Conservation (phyloP, 1,140 invertebrate species). For the Nomia melanderi region DNA sequence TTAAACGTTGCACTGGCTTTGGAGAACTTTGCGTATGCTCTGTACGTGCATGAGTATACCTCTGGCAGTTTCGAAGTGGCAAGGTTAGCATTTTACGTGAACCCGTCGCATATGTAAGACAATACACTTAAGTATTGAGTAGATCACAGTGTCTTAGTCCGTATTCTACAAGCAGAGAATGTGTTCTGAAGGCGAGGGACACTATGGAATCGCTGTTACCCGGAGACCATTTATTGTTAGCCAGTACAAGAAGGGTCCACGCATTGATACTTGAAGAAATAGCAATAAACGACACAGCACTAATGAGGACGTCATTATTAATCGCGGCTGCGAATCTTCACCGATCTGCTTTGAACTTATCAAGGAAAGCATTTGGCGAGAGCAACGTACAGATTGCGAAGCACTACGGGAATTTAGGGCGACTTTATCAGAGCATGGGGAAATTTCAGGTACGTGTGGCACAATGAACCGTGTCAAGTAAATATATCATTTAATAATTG, state of each 20-base stretch:
- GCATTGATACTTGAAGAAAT: constrained; percentile 96
- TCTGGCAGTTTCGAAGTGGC: constrained; percentile 91
- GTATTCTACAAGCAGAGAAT: constrained; percentile 81
- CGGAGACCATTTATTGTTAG: constrained; percentile 90
- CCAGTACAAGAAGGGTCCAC: constrained; percentile 94
- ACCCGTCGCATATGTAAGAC: too few relatives aligned
- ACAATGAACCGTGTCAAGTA: not conserved
- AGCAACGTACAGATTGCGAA: constrained; percentile 96
- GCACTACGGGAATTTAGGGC: constrained; percentile 95
- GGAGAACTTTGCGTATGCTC: constrained; percentile 95
- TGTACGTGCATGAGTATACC: constrained; percentile 95
- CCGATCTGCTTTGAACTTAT: constrained; percentile 88
- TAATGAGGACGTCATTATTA: constrained; percentile 81
- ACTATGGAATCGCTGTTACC: constrained; percentile 91
- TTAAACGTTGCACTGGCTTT: constrained; percentile 92
- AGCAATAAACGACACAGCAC: constrained; percentile 88
- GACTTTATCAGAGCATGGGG: constrained; percentile 95
- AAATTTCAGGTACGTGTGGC: constrained; percentile 85
- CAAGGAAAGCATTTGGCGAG: constrained; percentile 92
- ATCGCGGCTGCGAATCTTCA: constrained; percentile 91
- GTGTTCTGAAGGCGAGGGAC: constrained; percentile 90
- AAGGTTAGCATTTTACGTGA: constrained; percentile 73
- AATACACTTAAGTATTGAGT: too few relatives aligned
- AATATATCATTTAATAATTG: not conserved
- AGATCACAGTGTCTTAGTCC: constrained; percentile 24